A percentile compares a stretch with the other conserved stretches of the same genome.
Conservation (phyloP, 2,797 vertebrate species). For the Loris lydekkerianus region DNA sequence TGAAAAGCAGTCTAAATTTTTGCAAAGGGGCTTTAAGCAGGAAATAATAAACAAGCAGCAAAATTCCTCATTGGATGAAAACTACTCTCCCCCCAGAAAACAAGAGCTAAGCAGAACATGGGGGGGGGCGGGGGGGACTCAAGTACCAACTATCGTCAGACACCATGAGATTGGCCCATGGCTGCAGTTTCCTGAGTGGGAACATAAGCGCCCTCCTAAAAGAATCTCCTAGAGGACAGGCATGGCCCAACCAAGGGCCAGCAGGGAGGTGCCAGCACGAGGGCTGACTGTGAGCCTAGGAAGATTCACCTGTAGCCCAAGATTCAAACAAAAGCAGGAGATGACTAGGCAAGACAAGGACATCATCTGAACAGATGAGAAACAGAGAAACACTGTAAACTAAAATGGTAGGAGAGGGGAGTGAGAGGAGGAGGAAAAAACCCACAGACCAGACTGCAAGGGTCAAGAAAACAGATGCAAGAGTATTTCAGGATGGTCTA, state of each 20-base stretch:
- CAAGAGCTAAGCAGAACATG: neutral
- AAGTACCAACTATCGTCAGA: neutral
- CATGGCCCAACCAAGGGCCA: fast-evolving
- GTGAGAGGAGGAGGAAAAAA: too few relatives aligned
- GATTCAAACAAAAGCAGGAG: neutral
- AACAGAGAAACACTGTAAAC: fast-evolving
- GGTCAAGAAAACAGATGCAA: neutral
- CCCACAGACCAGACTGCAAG: fast-evolving
- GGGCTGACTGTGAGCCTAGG: fast-evolving
- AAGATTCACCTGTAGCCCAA: neutral
- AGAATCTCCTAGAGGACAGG: neutral
- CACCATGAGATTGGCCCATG: neutral
- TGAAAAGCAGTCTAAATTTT: too few relatives aligned
- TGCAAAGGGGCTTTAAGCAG: fast-evolving
- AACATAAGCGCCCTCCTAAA: neutral
- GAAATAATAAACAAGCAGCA: neutral
- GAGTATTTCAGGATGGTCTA: neutral
- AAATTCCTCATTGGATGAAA: fast-evolving
- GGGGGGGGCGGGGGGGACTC: neutral
- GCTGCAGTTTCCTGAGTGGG: too few relatives aligned
- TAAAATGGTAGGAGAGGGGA: too few relatives aligned
- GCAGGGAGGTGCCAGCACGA: neutral
- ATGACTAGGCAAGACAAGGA: fast-evolving
- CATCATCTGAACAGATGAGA: fast-evolving
- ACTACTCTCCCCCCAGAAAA: neutral